Evolutionary conservation across 2,888 invertebrate genomes (phyloP).

Genomic region (Perizoma affinitatum): DNA sequence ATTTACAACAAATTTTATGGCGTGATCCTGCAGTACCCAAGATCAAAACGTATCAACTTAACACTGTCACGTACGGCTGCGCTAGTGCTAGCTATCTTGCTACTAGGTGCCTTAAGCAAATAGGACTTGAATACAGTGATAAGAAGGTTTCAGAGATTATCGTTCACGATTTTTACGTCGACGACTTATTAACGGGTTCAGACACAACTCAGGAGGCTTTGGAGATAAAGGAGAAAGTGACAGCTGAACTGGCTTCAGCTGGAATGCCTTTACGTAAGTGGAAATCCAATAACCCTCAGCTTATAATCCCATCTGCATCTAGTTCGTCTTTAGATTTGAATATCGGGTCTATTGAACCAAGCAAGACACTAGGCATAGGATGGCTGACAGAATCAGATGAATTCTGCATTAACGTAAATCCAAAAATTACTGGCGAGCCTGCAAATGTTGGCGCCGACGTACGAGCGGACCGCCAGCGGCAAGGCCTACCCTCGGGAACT

Average conservation of each 20-base stretch:
- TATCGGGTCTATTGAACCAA: constrained; percentile 10
- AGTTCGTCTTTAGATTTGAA: constrained; percentile 11
- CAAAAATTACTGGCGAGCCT: no score
- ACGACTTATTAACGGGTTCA: constrained; percentile 17
- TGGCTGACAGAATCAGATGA: constrained; percentile 39
- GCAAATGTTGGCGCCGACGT: no score
- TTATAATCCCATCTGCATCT: constrained; percentile 6
- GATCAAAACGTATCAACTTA: constrained; percentile 31
- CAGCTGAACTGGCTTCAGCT: constrained; percentile 11
- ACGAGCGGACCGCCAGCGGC: no score
- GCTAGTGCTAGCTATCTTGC: constrained; percentile 36
- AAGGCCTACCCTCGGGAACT: no score
- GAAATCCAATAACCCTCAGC: constrained; percentile 8
- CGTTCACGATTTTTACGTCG: constrained; percentile 30
- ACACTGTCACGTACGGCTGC: constrained; percentile 43
- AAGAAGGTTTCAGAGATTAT: constrained; percentile 18
- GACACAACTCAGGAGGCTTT: constrained; percentile 2
- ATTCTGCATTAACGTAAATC: no score
- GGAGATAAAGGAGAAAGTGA: constrained; percentile 3
- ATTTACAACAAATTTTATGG: constrained; percentile 39
- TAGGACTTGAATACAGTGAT: constrained; percentile 15
- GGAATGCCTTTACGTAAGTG: constrained; percentile 11
- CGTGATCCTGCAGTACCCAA: constrained; percentile 29
- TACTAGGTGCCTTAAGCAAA: constrained; percentile 28
- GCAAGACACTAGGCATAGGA: constrained; percentile 42